Evolutionary conservation across 2,797 vertebrate genomes (phyloP).

Genomic region (Lutjanus campechanus): DNA sequence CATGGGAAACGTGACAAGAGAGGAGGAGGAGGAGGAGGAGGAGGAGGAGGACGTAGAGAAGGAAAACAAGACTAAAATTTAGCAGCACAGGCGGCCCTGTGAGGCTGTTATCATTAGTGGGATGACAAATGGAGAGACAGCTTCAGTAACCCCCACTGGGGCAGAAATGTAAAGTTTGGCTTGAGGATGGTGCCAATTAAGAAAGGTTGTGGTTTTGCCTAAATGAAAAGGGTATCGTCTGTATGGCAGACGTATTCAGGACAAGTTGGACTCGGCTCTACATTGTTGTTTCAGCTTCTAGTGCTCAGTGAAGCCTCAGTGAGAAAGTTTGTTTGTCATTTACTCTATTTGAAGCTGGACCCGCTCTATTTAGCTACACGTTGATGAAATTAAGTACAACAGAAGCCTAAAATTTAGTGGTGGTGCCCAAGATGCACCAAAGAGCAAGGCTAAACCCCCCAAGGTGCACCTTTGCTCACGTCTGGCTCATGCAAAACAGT

Average conservation of each 20-base stretch:
- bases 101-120: not conserved
- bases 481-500: too few relatives aligned
- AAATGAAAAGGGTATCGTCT: not conserved
- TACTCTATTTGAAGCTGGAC: not conserved
- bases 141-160: too few relatives aligned
- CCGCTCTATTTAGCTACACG: not conserved
- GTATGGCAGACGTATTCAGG: not conserved
- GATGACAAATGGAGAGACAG: not conserved
- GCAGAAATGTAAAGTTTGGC: not conserved
- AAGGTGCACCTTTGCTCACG: too few relatives aligned
- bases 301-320: too few relatives aligned
- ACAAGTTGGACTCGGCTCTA: not conserved
- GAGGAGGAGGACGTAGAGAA: not conserved
- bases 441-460: too few relatives aligned
- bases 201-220: not conserved
- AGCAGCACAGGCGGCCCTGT: too few relatives aligned
- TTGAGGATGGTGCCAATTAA: not conserved
- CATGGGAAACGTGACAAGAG: constrained; percentile 36
- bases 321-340: too few relatives aligned
- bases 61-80: not conserved
- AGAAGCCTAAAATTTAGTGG: not conserved
- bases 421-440: too few relatives aligned
- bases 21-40: not conserved
- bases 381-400: not conserved
- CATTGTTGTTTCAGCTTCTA: too few relatives aligned